Conservation (phyloP, 2,797 vertebrate species). For the Gymnoscopelus braueri region DNA sequence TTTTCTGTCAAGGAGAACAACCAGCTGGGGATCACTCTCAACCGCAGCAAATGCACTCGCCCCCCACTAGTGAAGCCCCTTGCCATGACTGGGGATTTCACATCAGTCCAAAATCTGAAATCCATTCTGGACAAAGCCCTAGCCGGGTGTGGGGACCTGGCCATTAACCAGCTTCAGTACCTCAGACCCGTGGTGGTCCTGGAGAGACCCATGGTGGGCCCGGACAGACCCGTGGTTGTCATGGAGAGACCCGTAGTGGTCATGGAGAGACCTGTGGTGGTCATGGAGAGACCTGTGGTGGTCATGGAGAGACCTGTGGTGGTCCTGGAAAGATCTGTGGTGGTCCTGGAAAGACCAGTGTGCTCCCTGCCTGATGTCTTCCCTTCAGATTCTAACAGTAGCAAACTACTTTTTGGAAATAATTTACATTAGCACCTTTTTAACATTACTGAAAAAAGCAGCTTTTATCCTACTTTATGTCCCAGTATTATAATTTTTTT, state of each 20-base stretch:
- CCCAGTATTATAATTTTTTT: slow-evolving; percentile 66
- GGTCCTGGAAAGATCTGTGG: slow-evolving; percentile 84
- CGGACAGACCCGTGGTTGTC: slow-evolving; percentile 89
- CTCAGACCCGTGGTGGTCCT: slow-evolving; percentile 98
- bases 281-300: slow-evolving; percentile 96
- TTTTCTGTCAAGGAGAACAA: slow-evolving; percentile 87
- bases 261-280: slow-evolving; percentile 95
- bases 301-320: slow-evolving; percentile 86
- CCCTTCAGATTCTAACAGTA: slow-evolving; percentile 88
- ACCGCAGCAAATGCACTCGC: slow-evolving; percentile 78
- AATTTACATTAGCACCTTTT: slow-evolving; percentile 61
- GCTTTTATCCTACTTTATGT: slow-evolving; percentile 49
- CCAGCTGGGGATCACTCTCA: slow-evolving; percentile 76
- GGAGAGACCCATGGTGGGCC: slow-evolving; percentile 96
- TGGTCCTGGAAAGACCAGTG: slow-evolving; percentile 94
- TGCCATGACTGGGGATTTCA: slow-evolving; percentile 78
- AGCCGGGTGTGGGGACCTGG: slow-evolving; percentile 95
- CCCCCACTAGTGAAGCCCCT: slow-evolving; percentile 84
- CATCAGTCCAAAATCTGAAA: slow-evolving; percentile 92
- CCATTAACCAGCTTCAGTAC: slow-evolving; percentile 98
- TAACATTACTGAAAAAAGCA: slow-evolving; percentile 31
- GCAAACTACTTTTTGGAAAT: slow-evolving; percentile 91
- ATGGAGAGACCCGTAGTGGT: slow-evolving; percentile 98
- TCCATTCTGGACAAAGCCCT: slow-evolving; percentile 96
- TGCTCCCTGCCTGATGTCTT: slow-evolving; percentile 91